Base-by-base conservation (phyloP, 2,888 invertebrate species). In the Megaustenia siamemsis region DNA sequence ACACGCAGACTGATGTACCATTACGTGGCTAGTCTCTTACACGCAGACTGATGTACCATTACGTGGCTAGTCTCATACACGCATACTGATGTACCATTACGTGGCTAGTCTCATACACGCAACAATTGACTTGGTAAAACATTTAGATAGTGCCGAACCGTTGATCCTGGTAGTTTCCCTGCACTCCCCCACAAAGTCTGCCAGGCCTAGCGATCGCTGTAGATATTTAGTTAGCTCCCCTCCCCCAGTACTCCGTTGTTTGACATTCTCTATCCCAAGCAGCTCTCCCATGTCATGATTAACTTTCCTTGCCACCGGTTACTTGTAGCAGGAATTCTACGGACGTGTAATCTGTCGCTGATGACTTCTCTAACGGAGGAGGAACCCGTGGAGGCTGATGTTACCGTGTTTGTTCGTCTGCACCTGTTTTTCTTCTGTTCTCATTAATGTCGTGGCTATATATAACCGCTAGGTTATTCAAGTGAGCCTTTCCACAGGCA, bases 281-380 rank as follows among this genome's bases (percentile, higher is more conserved):
- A n/a, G 43, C 6, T 43, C 43, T 71, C n/a, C 43, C 8, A n/a
- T 5, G 24, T 53, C 49, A 38, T 53, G 53, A 76, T 76, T 76
- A 76, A 38, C 56, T 76, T 53, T 53, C 75, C 75, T 35, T 32
- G 35, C 49, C 35, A 56, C 10, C 53, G 35, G 75, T 32, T 76
- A 53, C 35, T 76, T 76, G 53, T 49, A 43, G 75, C 6, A 35
- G 40, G 45, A 21, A 56, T 35, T 35, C 32, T 53, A 76, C 35
- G 75, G 75, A 76, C 32, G 38, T 49, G 49, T 53, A 53, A 76
- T 49, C 53, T 53, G 32, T 76, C 53, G 53, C 6, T 35, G 75
- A 76, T 53, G 75, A 76, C 75, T 76, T 76, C 35, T 53, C 75
- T 40, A 53, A 18, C 8, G 43, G 28, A n/a, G n/a, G n/a, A n/a